Evolutionary conservation across 2,797 vertebrate genomes (phyloP), one percentile per base, ranked within the genome.

Genomic region (Mormyrus proboscirostris): DNA sequence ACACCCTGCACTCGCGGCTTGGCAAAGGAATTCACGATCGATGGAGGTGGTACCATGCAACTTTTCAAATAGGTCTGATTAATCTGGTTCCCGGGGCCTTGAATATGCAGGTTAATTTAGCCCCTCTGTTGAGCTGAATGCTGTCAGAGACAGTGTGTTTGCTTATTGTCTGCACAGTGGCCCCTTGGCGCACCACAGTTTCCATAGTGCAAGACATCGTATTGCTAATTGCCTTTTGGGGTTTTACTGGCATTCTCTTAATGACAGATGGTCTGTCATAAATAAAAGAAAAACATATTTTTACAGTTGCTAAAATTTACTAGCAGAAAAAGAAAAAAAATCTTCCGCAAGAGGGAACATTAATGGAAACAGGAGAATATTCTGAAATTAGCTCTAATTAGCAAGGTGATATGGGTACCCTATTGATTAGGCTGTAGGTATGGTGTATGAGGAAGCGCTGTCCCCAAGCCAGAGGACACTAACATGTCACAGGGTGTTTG

Each of bases 331-430:
- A 8, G 49, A 49, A 47, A 76, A 44, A 89, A 47, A 47, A 82
- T 25, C 73, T 79, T 47, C 55, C 38, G 55, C 44, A 79, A 89
- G 25, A 14, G 33, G 83, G 22, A n/a, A 44, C 22, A 44, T 14
- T n/a, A 49, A 83, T 59, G 62, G 41, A 82, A 82, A 44, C 41
- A 79, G 82, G 33, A 59, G 44, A 89, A 89, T 84, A 84, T 59
- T 22, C 22, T 22, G 53, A 38, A n/a, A 55, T 44, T 83, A 19
- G n/a, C 51, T 89, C 19, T 84, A 49, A 89, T 57, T 59, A 89
- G 51, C n/a, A 22, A 25, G 19, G 69, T 41, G 38, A 55, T 29
- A 2, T 62, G 8, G 41, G 76, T 22, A 25, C 9, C 41, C 47
- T 12, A 85, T 51, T 25, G 44, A 50, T 12, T 22, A 9, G 82